Conservation (phyloP, 2,888 invertebrate species). For the Platyscelio sp. region DNA sequence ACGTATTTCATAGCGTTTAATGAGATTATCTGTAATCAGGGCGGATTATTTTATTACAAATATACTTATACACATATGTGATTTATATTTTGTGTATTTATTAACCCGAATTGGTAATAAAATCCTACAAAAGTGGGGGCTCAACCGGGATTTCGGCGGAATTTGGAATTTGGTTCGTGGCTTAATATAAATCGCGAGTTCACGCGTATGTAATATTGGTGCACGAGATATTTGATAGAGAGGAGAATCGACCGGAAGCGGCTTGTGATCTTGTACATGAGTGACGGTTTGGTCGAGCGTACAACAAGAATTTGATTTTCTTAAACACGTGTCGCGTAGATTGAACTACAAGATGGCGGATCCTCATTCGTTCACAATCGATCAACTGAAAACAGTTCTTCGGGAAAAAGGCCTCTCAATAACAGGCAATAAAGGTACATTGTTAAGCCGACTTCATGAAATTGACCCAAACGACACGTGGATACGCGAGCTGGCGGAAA, state of each 20-base stretch:
- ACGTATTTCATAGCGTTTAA: background rate
- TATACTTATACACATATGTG: no score
- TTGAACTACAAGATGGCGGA: background rate
- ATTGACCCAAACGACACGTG: background rate
- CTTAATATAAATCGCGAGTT: background rate
- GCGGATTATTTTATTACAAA: no score
- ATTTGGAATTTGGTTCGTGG: background rate
- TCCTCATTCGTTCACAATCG: background rate
- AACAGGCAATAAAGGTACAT: background rate
- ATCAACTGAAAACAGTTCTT: background rate
- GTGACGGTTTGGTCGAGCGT: background rate
- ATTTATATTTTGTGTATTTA: background rate
- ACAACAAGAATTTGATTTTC: background rate
- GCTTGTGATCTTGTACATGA: background rate
- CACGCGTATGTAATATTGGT: background rate
- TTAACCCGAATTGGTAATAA: background rate
- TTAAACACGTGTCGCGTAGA: background rate
- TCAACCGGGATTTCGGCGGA: background rate
- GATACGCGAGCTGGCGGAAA: background rate
- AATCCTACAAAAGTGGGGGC: conserved; percentile 5
- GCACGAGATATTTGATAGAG: background rate
- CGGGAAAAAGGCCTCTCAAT: background rate
- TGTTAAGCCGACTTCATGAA: background rate
- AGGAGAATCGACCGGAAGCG: background rate
- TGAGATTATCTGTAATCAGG: no score